Percentiles rank a stretch among this genome's conserved stretches.
Evolutionary conservation across 2,113 vertebrate genomes (phyloP).

Genomic region (Speoplatyrhinus poulsoni): DNA sequence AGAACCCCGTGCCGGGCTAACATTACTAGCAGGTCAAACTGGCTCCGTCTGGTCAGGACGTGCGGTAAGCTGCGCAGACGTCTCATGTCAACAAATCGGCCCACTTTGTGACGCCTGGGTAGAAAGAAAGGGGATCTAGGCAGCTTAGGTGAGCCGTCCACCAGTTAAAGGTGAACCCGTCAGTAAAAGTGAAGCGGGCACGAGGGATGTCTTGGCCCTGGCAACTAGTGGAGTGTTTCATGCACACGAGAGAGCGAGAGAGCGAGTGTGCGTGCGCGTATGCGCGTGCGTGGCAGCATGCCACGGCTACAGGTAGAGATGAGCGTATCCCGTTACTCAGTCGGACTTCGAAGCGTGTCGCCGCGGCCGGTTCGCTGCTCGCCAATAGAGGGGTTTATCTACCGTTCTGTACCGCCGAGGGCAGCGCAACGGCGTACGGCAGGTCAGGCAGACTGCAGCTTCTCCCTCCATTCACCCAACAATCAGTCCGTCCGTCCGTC

Average conservation of each 20-base stretch:
- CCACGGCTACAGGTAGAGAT: conserved; percentile 17
- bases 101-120: conserved; percentile 16
- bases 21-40: background rate
- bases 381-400: conserved; percentile 28
- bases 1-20: conserved; percentile 1
- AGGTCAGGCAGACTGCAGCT: conserved; percentile 17
- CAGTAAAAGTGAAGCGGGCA: too few species aligned
- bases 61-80: background rate
- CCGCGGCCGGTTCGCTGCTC: conserved; percentile 22
- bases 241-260: background rate
- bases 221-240: conserved; percentile 11
- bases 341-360: conserved; percentile 17
- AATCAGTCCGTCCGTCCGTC: background rate
- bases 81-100: conserved; percentile 12
- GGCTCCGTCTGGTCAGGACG: background rate
- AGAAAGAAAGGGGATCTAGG: background rate
- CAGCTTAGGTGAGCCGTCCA: background rate
- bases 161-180: background rate
- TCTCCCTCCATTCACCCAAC: background rate
- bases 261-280: background rate
- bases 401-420: conserved; percentile 21
- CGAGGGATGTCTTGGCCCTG: conserved; percentile 9
- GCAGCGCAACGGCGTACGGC: background rate
- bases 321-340: conserved; percentile 14
- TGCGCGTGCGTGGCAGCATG: conserved; percentile 6